phyloP scores from a whole-genome alignment of 2,888 invertebrate species.

The Homarus gammarus region DNA sequence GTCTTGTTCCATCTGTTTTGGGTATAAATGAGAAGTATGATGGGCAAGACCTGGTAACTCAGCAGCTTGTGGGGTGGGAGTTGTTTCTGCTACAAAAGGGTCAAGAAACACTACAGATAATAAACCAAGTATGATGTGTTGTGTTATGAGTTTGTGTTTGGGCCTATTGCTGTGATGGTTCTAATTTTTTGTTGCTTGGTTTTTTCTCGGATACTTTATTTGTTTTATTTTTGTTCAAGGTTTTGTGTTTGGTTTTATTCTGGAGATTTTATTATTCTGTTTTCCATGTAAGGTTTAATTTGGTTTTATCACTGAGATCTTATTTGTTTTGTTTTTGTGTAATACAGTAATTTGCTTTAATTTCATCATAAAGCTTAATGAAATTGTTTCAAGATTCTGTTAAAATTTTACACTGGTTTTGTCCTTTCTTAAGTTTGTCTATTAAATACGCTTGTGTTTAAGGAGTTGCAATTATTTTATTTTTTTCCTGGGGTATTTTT shows the following conservation, averaged over 20 bases:
- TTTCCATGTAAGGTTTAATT: too few relatives aligned
- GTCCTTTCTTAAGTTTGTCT: too few relatives aligned
- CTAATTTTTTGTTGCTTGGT: too few relatives aligned
- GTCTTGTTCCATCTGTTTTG: background rate
- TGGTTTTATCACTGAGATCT: too few relatives aligned
- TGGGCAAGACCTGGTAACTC: conserved; percentile 1
- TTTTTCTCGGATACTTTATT: background rate
- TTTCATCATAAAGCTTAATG: too few relatives aligned
- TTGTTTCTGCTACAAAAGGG: conserved; percentile 18
- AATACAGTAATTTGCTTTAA: too few relatives aligned
- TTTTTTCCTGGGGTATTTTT: too few relatives aligned
- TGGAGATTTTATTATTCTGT: background rate
- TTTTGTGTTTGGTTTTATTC: background rate
- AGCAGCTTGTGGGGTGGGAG: conserved; percentile 31
- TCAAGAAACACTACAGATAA: conserved; percentile 14
- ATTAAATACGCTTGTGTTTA: too few relatives aligned
- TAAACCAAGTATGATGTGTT: conserved; percentile 36
- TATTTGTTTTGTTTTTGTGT: too few relatives aligned
- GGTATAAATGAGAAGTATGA: background rate
- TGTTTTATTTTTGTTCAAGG: background rate
- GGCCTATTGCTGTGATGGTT: background rate
- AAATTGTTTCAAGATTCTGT: too few relatives aligned
- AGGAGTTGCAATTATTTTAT: too few relatives aligned
- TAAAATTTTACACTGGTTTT: too few relatives aligned
- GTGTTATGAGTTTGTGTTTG: background rate